Evolutionary conservation across 37 sponge, comb jelly and placozoan species (phyloP), one percentile per base, ranked within the genome.

Genomic region (Mnemiopsis leidyi): DNA sequence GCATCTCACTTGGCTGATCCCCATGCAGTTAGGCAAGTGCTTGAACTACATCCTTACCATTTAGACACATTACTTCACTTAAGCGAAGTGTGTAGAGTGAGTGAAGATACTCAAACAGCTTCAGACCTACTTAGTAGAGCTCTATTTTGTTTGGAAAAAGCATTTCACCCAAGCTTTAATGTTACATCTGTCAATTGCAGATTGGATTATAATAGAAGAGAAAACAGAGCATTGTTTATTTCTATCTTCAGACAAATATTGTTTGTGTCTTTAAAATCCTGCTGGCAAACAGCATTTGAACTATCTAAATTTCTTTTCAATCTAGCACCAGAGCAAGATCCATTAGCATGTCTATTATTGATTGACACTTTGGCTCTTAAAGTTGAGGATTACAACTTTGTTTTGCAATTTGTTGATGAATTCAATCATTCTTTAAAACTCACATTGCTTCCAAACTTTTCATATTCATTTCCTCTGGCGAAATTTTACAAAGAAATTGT

Each of bases 11-110:
- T 33, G 29, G 36, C 82, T 23, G 61, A 85, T 40, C 90, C 90
- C 38, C 90, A 85, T 23, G 35, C 32, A 36, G 76, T 92, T 0
- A 36, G 48, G 48, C 69, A 69, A 92, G 71, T 97, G 0, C 94
- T 97, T 37, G 85, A 95, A 83, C 75, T 96, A 36, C 95, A 97
- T 69, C 98, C 98, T 0, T 97, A 97, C 69, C 98, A 97, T 93
- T 93, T 96, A 77, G 98, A 97, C 92, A 96, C 98, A 1, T 93
- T 97, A 32, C 94, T 97, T 7, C 98, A 97, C 92, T 90, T 97
- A 69, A 97, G 98, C 94, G 98, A 97, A 48, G 96, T 97, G 23
- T 96, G 97, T 92, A 95, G 92, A 76, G 94, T 96, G 94, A 94
- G 95, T n/a, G 98, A 96, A 23, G 98, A 97, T 68, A 68, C 94